phyloP scores from a whole-genome alignment of 2,113 vertebrate species.

The Choloepus hoffmanni region DNA sequence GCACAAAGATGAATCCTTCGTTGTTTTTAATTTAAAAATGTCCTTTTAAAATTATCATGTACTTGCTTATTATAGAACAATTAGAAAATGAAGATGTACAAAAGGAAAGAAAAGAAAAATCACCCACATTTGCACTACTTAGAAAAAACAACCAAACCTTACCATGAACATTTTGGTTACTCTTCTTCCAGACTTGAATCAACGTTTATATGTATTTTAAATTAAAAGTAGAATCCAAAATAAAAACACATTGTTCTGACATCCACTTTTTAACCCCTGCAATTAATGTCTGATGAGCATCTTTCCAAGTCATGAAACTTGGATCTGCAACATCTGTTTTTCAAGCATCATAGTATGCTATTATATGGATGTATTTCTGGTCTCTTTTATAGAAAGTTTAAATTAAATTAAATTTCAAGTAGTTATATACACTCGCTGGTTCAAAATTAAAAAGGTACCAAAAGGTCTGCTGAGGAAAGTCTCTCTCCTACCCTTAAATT shows the following conservation, averaged over 20 bases:
- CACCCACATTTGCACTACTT: background rate
- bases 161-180: background rate
- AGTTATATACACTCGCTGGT: background rate
- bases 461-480: background rate
- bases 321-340: background rate
- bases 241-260: constrained; percentile 5
- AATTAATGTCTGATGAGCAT: background rate
- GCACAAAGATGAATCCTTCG: background rate
- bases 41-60: background rate
- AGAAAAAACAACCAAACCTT: background rate
- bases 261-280: background rate
- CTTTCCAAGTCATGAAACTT: background rate
- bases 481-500: background rate
- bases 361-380: background rate
- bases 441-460: background rate
- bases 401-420: background rate
- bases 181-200: background rate
- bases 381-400: constrained; percentile 8
- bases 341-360: background rate
- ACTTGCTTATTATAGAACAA: background rate
- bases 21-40: background rate
- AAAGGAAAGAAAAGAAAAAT: constrained; percentile 48
- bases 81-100: background rate
- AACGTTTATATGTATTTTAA: background rate
- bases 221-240: constrained; percentile 41